Percentiles rank a stretch among this genome's conserved stretches.
Conservation (phyloP, 1,140 invertebrate species). For the Hydropsyche tenuis region DNA sequence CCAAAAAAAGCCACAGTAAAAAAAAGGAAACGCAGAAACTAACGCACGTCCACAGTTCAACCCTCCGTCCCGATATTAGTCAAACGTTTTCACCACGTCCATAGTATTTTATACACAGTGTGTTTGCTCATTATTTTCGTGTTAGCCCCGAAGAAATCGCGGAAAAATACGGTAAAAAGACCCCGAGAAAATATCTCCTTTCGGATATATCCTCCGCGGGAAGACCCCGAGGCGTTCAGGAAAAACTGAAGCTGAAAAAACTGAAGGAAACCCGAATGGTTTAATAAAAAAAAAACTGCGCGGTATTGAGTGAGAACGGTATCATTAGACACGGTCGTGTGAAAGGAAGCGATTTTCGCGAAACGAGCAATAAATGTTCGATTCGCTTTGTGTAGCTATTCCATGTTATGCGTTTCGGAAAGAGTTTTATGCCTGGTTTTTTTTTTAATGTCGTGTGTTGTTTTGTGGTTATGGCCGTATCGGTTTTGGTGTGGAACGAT, state of each 20-base stretch:
- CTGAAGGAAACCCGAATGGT: too few relatives aligned
- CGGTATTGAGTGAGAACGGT: too few relatives aligned
- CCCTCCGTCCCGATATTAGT: constrained; percentile 31
- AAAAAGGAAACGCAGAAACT: constrained; percentile 1
- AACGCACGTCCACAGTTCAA: constrained; percentile 13
- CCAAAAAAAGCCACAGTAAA: not conserved
- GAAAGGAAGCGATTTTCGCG: not conserved
- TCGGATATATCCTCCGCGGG: not conserved
- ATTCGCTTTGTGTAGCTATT: constrained; percentile 2
- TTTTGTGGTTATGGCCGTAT: too few relatives aligned
- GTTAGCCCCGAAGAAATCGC: constrained; percentile 43
- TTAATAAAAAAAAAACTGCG: too few relatives aligned
- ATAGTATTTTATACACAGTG: constrained; percentile 37
- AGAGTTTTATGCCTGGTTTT: too few relatives aligned
- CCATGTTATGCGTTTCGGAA: too few relatives aligned
- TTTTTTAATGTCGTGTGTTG: too few relatives aligned
- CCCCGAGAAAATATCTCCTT: constrained; percentile 22
- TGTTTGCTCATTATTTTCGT: constrained; percentile 48
- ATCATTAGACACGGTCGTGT: not conserved
- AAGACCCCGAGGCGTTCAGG: too few relatives aligned
- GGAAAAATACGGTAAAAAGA: constrained; percentile 23
- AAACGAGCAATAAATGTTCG: not conserved
- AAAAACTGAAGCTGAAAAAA: too few relatives aligned
- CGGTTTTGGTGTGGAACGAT: too few relatives aligned
- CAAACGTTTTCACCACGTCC: constrained; percentile 42